A percentile compares a stretch with the other conserved stretches of the same genome.
These are phyloP conservation scores for Pelecanus crispus DNA, from an alignment of 2,113 vertebrate genomes.

Conservation along the genomic window DNA sequence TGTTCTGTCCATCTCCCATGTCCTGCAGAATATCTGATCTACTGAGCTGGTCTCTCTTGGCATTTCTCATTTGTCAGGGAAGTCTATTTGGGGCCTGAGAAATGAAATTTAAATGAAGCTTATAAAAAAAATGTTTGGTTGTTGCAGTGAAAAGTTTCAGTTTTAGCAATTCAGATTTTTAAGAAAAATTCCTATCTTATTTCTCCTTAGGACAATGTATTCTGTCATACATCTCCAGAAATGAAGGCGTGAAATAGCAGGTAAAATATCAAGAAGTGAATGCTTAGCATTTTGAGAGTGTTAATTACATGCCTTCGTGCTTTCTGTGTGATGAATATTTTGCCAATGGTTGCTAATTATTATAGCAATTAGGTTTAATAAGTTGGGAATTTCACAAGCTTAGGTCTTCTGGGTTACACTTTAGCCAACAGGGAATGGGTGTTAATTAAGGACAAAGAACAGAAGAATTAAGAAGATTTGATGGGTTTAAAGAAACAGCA, in stretches of 20 bases:
- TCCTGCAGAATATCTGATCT: neutral
- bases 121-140: neutral
- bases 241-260: neutral
- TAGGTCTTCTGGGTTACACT: constrained; percentile 27
- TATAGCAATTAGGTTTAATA: constrained; percentile 59
- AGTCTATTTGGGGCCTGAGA: neutral
- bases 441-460: constrained; percentile 63
- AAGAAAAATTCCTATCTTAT: neutral
- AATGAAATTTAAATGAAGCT: neutral
- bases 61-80: neutral
- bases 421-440: constrained; percentile 7
- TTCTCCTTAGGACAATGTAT: neutral
- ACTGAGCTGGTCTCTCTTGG: neutral
- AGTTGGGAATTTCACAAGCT: constrained; percentile 28
- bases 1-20: neutral
- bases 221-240: neutral
- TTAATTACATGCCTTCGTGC: constrained; percentile 30
- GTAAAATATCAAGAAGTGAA: constrained; percentile 17
- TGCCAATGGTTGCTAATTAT: constrained; percentile 45
- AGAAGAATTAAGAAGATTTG: constrained; percentile 57
- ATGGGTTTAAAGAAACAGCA: constrained; percentile 52
- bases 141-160: neutral
- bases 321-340: constrained; percentile 37
- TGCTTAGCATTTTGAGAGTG: neutral
- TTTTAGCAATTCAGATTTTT: neutral